These are phyloP conservation scores for Epizoanthus rinbou DNA, from an alignment of 92 coral and sea anemone species.

Conservation along the genomic window DNA sequence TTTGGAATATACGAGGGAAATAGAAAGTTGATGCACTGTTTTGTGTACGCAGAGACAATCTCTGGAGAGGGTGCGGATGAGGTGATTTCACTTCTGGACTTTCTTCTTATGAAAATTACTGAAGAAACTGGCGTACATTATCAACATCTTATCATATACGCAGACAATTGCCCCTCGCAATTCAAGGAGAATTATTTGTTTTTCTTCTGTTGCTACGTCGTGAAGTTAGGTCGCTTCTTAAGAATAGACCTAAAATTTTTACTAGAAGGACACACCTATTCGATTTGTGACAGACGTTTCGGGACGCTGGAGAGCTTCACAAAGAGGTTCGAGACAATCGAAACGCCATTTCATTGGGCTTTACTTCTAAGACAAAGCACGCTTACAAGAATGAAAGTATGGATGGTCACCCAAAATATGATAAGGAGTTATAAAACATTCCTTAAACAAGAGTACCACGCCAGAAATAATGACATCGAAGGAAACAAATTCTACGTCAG, in stretches of 20 bases:
- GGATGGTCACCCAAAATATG: not conserved
- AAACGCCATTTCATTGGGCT: slow-evolving; percentile 14
- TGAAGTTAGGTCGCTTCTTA: slow-evolving; percentile 5
- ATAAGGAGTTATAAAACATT: not conserved
- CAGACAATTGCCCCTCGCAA: slow-evolving; percentile 4
- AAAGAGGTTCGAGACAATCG: not conserved
- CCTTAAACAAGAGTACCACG: not conserved
- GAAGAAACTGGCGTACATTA: not conserved
- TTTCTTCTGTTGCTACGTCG: not conserved
- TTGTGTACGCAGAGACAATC: not conserved
- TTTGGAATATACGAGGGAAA: slow-evolving; percentile 7
- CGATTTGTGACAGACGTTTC: slow-evolving; percentile 43
- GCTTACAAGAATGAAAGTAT: not conserved
- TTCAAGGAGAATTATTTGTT: slow-evolving; percentile 1
- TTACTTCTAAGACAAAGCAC: not conserved
- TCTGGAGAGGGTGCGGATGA: not conserved
- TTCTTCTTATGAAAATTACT: not conserved
- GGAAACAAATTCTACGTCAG: not conserved
- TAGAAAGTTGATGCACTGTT: slow-evolving; percentile 9
- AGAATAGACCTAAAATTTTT: slow-evolving; percentile 41
- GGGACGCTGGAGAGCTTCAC: not conserved
- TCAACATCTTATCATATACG: not conserved
- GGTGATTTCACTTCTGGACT: not conserved
- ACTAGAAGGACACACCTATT: slow-evolving; percentile 48
- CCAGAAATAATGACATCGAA: not conserved